phyloP scores from a whole-genome alignment of 2,113 vertebrate species.

The Recurvirostra avosetta region DNA sequence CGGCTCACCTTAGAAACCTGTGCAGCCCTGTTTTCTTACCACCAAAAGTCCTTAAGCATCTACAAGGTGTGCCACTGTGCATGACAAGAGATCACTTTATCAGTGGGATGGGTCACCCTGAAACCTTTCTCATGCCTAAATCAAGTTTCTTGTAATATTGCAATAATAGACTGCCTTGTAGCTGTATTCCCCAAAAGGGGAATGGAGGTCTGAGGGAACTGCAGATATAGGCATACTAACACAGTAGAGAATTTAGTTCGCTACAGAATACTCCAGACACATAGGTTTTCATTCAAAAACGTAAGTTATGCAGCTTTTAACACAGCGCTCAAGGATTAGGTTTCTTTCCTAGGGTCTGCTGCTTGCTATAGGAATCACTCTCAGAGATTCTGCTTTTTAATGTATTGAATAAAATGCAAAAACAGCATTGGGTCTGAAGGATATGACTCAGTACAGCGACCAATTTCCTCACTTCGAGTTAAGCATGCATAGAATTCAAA shows the following conservation, averaged over 20 bases:
- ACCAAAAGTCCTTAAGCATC: neutral
- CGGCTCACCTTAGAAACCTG: neutral
- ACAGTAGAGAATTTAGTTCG: neutral
- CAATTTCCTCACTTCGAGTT: neutral
- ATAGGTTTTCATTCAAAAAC: neutral
- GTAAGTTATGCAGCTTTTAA: neutral
- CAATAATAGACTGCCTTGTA: neutral
- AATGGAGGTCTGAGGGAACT: neutral
- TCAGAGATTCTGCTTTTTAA: neutral
- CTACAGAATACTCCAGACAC: neutral
- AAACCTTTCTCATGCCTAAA: neutral
- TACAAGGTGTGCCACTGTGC: neutral
- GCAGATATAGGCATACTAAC: neutral
- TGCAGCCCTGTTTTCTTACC: neutral
- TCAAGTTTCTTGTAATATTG: neutral
- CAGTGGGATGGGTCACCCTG: neutral
- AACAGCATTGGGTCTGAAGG: neutral
- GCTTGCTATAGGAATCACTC: neutral
- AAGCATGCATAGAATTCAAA: neutral
- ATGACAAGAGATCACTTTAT: neutral
- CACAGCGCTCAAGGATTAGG: neutral
- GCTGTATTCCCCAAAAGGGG: neutral
- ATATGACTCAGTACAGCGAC: neutral
- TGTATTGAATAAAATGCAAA: neutral
- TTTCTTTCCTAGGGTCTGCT: neutral